Conservation (phyloP, 2,113 vertebrate species). For the Triplophysa siluroides region DNA sequence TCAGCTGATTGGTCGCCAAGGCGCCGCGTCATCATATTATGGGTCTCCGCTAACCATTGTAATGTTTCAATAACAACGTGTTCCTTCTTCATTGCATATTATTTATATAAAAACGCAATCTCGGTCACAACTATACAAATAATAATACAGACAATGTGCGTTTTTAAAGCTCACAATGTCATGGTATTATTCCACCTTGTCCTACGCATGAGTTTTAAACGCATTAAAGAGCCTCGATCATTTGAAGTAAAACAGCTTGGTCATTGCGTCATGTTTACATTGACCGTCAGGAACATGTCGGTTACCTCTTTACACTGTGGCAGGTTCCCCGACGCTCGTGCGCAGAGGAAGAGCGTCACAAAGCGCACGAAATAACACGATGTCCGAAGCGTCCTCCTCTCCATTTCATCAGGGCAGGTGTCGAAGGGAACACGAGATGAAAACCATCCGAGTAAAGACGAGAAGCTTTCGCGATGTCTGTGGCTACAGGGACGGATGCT, state of each 20-base stretch:
- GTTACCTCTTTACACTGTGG: slow-evolving; percentile 52
- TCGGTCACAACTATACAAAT: background rate
- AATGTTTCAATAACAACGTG: slow-evolving; percentile 18
- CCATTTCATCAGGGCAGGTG: slow-evolving; percentile 34
- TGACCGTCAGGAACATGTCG: background rate
- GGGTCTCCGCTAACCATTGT: background rate
- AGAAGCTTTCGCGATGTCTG: background rate
- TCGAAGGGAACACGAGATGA: background rate
- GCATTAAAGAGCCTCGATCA: too few species aligned
- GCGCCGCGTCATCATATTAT: slow-evolving; percentile 48
- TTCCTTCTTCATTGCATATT: background rate
- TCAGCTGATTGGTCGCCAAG: slow-evolving; percentile 40
- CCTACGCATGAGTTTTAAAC: background rate
- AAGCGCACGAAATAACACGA: slow-evolving; percentile 34
- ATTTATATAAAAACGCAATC: background rate
- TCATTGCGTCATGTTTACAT: too few species aligned
- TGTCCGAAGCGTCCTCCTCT: slow-evolving; percentile 27
- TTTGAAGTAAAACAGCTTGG: background rate
- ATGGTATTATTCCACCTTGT: background rate
- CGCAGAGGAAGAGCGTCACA: slow-evolving; percentile 42
- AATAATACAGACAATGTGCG: background rate
- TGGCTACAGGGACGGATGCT: background rate
- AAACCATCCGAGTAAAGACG: background rate
- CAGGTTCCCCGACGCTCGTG: slow-evolving; percentile 38
- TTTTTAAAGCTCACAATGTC: background rate